These are phyloP conservation scores for Hippocampus abdominalis DNA, from an alignment of 2,113 vertebrate species.

Conservation along the genomic window DNA sequence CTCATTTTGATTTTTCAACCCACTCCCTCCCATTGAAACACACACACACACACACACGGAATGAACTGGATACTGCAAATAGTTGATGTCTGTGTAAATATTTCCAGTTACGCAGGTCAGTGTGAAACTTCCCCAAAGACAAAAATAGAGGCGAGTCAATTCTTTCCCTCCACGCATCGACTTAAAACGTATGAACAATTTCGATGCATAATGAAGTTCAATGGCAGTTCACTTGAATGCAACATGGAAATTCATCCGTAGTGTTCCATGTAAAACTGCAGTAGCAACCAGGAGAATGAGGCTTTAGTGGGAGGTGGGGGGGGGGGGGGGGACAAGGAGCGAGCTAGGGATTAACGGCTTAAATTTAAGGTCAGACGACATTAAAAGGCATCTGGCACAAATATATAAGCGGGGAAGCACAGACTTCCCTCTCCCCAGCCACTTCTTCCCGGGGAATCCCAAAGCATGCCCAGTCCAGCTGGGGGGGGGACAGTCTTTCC, in stretches of 20 bases:
- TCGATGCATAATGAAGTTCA: neutral
- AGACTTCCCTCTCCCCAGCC: no score
- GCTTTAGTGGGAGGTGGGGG: neutral
- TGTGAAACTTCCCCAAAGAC: conserved; percentile 51
- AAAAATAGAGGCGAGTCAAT: conserved; percentile 51
- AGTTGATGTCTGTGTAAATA: conserved; percentile 17
- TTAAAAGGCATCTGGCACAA: conserved; percentile 44
- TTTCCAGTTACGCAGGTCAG: conserved; percentile 61
- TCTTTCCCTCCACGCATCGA: neutral
- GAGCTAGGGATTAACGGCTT: neutral
- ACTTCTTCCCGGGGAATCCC: no score
- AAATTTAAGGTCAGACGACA: conserved; percentile 34
- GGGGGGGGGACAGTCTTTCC: no score
- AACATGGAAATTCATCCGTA: neutral
- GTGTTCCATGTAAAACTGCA: neutral
- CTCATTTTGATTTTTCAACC: neutral
- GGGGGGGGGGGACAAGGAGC: neutral
- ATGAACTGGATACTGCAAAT: neutral
- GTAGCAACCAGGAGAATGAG: neutral
- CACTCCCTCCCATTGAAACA: no score
- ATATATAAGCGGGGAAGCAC: no score
- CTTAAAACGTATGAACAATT: neutral
- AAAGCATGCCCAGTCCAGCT: no score
- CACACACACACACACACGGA: no score
- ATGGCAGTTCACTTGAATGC: neutral